phyloP scores from a whole-genome alignment of 1,140 invertebrate species.

The Sycophaga agraensis region DNA sequence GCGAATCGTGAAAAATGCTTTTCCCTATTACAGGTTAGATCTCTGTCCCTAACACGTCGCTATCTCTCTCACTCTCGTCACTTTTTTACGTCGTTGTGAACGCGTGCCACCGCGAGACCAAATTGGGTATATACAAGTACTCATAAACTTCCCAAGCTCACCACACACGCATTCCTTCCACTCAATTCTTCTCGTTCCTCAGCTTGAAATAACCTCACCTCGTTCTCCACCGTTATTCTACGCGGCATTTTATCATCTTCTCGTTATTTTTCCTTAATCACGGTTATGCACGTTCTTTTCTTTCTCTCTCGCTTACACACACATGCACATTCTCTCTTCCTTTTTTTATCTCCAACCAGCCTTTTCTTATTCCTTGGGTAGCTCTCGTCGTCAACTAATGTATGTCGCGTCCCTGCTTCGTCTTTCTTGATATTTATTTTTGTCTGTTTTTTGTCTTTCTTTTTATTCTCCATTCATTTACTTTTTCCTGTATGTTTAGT shows the following conservation, averaged over 20 bases:
- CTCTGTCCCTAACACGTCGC: constrained; percentile 23
- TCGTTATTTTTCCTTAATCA: constrained; percentile 4
- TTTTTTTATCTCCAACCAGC: no score
- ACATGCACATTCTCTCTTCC: no score
- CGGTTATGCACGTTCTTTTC: no score
- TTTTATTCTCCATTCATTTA: no score
- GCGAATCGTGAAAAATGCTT: constrained; percentile 8
- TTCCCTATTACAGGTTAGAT: constrained; percentile 4
- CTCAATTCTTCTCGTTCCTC: constrained; percentile 22
- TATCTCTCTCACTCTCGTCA: constrained; percentile 33
- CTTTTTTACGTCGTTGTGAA: constrained; percentile 47
- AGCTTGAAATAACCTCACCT: neutral
- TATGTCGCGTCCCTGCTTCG: constrained; percentile 30
- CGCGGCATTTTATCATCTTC: neutral
- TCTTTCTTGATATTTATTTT: constrained; percentile 24
- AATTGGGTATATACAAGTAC: constrained; percentile 46
- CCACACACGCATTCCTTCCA: no score
- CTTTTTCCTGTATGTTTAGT: no score
- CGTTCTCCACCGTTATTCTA: constrained; percentile 12
- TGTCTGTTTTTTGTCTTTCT: neutral
- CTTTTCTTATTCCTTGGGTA: constrained; percentile 5
- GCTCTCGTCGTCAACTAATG: constrained; percentile 15
- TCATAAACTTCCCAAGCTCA: constrained; percentile 43
- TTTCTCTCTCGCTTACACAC: neutral
- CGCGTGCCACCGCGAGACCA: constrained; percentile 53